phyloP scores from a whole-genome alignment of 2,888 invertebrate genomes.

The Thymelicus acteon region DNA sequence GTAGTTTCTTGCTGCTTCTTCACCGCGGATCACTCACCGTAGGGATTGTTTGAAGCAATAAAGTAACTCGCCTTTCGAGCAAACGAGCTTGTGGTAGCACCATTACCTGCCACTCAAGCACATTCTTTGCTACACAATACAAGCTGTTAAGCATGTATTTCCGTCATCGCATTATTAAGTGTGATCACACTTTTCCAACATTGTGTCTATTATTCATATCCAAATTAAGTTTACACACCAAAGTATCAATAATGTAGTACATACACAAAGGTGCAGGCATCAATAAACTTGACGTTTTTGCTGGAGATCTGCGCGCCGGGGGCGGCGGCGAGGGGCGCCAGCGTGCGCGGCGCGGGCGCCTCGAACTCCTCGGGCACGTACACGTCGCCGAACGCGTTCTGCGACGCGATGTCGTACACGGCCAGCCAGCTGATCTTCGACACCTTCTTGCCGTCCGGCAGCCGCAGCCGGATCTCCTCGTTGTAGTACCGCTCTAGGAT shows the following conservation, averaged over 20 bases:
- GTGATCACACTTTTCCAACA: no score
- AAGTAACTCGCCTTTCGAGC: no score
- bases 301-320: constrained; percentile 82
- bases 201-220: no score
- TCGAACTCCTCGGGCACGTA: constrained; percentile 96
- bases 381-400: constrained; percentile 95
- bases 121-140: no score
- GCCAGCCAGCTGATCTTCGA: constrained; percentile 96
- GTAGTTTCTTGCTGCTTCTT: no score
- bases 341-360: constrained; percentile 89
- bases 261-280: constrained; percentile 90
- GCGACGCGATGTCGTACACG: constrained; percentile 93
- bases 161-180: no score
- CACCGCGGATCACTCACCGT: no score
- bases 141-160: no score
- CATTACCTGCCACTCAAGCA: no score
- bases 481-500: constrained; percentile 94
- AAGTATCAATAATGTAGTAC: neutral
- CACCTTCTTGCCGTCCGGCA: constrained; percentile 94
- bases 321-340: constrained; percentile 65
- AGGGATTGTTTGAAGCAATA: no score
- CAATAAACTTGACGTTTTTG: constrained; percentile 89
- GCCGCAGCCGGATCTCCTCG: constrained; percentile 91
- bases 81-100: no score
- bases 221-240: no score